Evolutionary conservation across 1,140 invertebrate species (phyloP), one percentile per base, ranked within the genome.

Genomic region (Pseudomyrmex pallidus): DNA sequence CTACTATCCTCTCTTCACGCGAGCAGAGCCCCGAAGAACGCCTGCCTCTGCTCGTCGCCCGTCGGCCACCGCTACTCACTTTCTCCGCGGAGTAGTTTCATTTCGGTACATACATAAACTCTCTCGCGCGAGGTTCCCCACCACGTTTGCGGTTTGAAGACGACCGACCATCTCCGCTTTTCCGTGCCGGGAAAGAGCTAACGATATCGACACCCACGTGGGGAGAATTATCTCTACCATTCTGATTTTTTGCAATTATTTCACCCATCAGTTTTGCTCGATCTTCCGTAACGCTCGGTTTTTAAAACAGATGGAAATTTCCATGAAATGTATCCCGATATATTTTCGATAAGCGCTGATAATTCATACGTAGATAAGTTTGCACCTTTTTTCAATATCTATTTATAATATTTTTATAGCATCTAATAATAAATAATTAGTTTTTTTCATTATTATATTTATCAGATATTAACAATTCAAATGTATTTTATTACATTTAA

Each of bases 1-100:
- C 90, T 92, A 92, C 92, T 90, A 89, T 89, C 91, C 83, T 87
- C 85, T 83, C 90, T 52, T 90, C 87, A 82, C 91, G 87, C 35
- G 35, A 35, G 35, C 35, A 35, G 89, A 91, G 87, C 86, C 88
- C 90, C 86, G 90, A 85, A 59, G 76, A 80, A 86, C 88, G 86
- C 83, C 88, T 91, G 88, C 83, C 73, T 88, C 80, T 85, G 88
- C 87, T 74, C 70, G 86, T 82, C 73, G 74, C 46, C 35, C 66
- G 66, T 80, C 44, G 22, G 22, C 91, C 87, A 17, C 80, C 86
- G 89, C 90, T 89, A 90, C 87, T 94, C 92, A 94, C 93, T 94
- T 94, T 94, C 93, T 94, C 93, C 90, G 86, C 85, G 90, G 89
- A 90, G 92, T 92, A 93, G 92, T 93, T 93, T 93, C 93, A 92